Conservation (phyloP, 2,113 vertebrate genomes). For the Gadus chalcogrammus region DNA sequence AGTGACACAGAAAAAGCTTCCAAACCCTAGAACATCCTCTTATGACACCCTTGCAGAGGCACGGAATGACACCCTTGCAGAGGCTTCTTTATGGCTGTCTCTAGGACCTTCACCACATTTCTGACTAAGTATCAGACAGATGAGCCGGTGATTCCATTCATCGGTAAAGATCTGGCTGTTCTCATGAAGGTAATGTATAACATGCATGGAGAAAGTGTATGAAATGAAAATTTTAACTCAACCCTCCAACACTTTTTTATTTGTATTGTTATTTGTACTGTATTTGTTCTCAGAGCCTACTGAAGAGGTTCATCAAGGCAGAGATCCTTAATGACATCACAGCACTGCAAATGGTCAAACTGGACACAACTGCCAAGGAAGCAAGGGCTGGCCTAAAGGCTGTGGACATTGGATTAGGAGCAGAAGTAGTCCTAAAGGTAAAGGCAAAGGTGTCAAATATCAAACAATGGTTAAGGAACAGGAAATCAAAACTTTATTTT, state of each 20-base stretch:
- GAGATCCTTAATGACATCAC: constrained; percentile 13
- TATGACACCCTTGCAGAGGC: too few relatives aligned
- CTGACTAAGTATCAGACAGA: too few relatives aligned
- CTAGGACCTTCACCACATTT: too few relatives aligned
- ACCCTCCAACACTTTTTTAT: neutral
- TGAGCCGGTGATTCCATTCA: constrained; percentile 14
- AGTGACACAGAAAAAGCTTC: too few relatives aligned
- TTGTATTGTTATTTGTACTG: neutral
- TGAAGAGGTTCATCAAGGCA: constrained; percentile 21
- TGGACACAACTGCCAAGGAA: constrained; percentile 6
- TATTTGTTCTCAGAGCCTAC: constrained; percentile 11
- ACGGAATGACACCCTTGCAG: too few relatives aligned
- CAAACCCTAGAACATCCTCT: too few relatives aligned
- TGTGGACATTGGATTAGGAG: constrained; percentile 24
- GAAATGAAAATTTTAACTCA: neutral
- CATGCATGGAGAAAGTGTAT: constrained; percentile 6
- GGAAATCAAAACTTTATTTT: too few relatives aligned
- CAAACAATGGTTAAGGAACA: too few relatives aligned
- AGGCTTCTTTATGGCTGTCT: too few relatives aligned
- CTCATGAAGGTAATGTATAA: constrained; percentile 26
- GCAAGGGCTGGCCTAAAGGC: neutral
- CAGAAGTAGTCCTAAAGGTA: too few relatives aligned
- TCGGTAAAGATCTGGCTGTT: too few relatives aligned
- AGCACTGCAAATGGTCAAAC: constrained; percentile 4
- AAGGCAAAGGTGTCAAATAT: too few relatives aligned